A percentile compares a stretch with the other conserved stretches of the same genome.
Conservation (phyloP, 2,113 vertebrate genomes). For the Sinocyclocheilus maitianheensis region DNA sequence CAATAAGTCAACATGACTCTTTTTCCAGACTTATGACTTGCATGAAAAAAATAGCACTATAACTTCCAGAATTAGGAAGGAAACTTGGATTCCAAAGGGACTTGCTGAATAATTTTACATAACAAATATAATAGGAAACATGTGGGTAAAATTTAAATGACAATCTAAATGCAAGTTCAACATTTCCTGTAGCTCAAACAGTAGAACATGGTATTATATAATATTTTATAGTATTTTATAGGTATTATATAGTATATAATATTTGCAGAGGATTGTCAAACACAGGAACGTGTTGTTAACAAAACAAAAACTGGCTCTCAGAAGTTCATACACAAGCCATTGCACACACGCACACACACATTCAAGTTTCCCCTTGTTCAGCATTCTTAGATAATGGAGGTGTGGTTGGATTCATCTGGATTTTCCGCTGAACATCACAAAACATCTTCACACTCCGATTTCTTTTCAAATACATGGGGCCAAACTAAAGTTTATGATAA, state of each 20-base stretch:
- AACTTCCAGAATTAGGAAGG: constrained; percentile 14
- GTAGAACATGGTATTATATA: background rate
- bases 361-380: too few species aligned
- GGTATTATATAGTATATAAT: too few species aligned
- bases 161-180: background rate
- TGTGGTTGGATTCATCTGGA: background rate
- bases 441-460: background rate
- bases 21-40: constrained; percentile 36
- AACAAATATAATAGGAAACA: constrained; percentile 7
- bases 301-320: too few species aligned
- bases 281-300: too few species aligned
- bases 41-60: constrained; percentile 14
- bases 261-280: too few species aligned
- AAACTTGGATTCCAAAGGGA: constrained; percentile 13
- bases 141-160: background rate
- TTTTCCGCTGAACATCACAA: constrained; percentile 13
- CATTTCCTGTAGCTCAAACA: background rate
- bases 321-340: too few species aligned
- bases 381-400: constrained; percentile 20
- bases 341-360: too few species aligned
- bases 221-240: too few species aligned
- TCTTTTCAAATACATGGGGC: background rate
- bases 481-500: background rate
- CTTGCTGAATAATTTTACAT: background rate
- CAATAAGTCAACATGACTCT: background rate